These are phyloP conservation scores for Dendroctonus ponderosae DNA, from an alignment of 1,140 invertebrate species.

Conservation along the genomic window DNA sequence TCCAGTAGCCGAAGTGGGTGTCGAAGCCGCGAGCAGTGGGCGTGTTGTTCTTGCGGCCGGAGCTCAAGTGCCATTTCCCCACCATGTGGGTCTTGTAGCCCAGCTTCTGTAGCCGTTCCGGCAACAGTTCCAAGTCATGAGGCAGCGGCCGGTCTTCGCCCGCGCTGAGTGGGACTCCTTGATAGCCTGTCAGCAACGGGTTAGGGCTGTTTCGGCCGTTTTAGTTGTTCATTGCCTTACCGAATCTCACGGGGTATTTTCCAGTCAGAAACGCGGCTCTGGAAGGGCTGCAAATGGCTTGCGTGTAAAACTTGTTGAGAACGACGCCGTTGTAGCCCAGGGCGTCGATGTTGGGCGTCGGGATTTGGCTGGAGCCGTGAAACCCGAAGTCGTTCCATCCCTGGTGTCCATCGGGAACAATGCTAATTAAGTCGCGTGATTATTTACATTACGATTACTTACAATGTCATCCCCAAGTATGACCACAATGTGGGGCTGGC, in stretches of 20 bases:
- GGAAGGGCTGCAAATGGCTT: conserved; percentile 76
- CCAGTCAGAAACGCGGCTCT: conserved; percentile 77
- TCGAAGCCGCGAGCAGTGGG: conserved; percentile 64
- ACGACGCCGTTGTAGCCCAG: conserved; percentile 75
- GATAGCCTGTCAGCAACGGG: conserved; percentile 57
- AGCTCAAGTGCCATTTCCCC: conserved; percentile 88
- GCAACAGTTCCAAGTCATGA: conserved; percentile 58
- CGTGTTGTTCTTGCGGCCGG: conserved; percentile 48
- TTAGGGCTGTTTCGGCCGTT: neutral
- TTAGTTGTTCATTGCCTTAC: conserved; percentile 49
- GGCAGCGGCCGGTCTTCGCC: conserved; percentile 60
- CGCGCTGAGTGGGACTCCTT: conserved; percentile 59
- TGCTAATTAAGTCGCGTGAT: neutral
- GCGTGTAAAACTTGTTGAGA: conserved; percentile 70
- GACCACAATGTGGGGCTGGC: conserved; percentile 29
- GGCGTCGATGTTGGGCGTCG: conserved; percentile 82
- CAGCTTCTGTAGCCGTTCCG: conserved; percentile 69
- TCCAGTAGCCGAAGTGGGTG: conserved; percentile 65
- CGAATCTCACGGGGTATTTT: conserved; percentile 76
- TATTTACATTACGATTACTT: conserved; percentile 12
- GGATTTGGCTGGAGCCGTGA: conserved; percentile 80
- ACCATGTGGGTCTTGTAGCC: conserved; percentile 82
- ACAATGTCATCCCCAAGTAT: conserved; percentile 40
- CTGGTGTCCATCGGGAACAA: conserved; percentile 50
- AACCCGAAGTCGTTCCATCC: conserved; percentile 89